Evolutionary conservation across 2,113 vertebrate genomes (phyloP).

Genomic region (Xiphorhynchus elegans): DNA sequence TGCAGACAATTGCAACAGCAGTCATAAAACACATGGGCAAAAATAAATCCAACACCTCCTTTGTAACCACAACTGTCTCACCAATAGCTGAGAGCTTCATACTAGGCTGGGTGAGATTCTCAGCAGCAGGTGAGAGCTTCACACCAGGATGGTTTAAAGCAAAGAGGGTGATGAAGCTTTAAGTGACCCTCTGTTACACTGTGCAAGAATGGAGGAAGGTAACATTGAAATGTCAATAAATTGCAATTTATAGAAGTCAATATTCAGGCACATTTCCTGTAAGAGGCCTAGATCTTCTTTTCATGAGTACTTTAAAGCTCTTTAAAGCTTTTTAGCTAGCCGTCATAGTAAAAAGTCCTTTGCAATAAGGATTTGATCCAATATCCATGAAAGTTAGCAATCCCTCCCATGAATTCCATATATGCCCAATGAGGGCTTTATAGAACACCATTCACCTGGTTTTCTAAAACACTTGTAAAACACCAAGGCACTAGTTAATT

Average conservation of each 20-base stretch:
- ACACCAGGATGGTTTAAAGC: background rate
- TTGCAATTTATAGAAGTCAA: background rate
- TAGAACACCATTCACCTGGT: background rate
- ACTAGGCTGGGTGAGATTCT: background rate
- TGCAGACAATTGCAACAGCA: background rate
- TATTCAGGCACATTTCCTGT: background rate
- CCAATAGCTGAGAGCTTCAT: background rate
- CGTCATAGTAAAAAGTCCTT: background rate
- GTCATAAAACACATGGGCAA: background rate
- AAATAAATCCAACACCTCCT: background rate
- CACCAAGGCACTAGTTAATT: background rate
- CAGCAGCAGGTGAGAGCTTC: background rate
- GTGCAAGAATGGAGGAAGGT: background rate
- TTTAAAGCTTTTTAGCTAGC: background rate
- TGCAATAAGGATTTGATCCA: background rate
- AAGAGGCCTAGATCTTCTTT: background rate
- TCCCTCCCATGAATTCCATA: background rate
- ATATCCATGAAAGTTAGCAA: background rate
- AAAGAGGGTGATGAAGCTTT: background rate
- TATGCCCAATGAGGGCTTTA: background rate
- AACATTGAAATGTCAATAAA: background rate
- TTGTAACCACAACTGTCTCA: background rate
- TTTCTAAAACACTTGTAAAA: slow-evolving; percentile 5
- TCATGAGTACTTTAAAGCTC: background rate
- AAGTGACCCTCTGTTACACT: background rate